Evolutionary conservation across 2,113 vertebrate genomes (phyloP), one percentile per base, ranked within the genome.

Genomic region (Bucco capensis): DNA sequence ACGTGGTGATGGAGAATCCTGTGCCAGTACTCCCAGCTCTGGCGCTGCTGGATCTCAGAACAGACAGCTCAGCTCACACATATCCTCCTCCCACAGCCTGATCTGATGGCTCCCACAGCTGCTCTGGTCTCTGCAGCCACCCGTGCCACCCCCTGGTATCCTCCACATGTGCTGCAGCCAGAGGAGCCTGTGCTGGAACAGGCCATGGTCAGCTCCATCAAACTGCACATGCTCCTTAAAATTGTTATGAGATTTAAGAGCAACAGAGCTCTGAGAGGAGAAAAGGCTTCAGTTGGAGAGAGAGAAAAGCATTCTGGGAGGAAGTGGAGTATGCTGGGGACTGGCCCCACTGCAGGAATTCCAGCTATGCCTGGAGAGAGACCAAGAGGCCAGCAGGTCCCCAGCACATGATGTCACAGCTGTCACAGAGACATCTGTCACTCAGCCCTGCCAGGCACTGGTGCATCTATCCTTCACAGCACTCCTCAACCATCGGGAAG

Each of bases 91-190:
- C 62, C 75, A 46, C 66, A 25, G 44, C 19, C 31, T 10, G 9
- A 35, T 9, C 23, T 24, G 15, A 28, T 9, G 16, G 23, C 57
- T 10, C 33, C 18, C 8, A 33, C 35, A 6, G 57, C 46, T 40
- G 28, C 44, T 49, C 28, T 1, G 3, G 56, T 21, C 57, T 65
- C 70, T 56, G 94, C 65, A 28, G 96, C 81, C 89, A 89, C 84
- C 88, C 44, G 35, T 31, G 72, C 85, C 71, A 66, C 92, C 80
- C 79, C 87, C 74, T 30, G 23, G 56, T 14, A 89, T 70, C 81
- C 89, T 46, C 83, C n/a, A n/a, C n/a, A n/a, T n/a, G 83, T 81
- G 73, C 78, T n/a, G 17, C 30, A 19, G 28, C 31, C 19, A 10
- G 51, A 6, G 30, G 51, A 31, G 51, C 28, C 21, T 19, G 47